Conservation (phyloP, 2,888 invertebrate genomes). For the Tenodera sinensis region DNA sequence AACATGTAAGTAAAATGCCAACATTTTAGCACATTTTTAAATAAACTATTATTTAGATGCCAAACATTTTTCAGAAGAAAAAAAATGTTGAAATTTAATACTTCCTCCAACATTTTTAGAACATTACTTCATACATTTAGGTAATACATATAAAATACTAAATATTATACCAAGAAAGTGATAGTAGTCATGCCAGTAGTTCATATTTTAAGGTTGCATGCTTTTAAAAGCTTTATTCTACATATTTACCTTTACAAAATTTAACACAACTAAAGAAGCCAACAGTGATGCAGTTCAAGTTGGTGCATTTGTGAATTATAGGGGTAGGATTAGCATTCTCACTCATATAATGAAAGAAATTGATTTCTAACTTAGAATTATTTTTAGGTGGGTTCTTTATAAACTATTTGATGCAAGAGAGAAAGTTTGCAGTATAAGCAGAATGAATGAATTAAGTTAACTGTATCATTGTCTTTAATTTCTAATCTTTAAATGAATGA, state of each 20-base stretch:
- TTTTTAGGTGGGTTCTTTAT: neutral
- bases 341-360: neutral
- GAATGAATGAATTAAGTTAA: neutral
- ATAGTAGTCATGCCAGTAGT: neutral
- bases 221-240: neutral
- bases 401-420: neutral
- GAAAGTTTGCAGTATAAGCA: neutral
- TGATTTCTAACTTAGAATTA: neutral
- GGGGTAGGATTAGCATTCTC: neutral
- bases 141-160: neutral
- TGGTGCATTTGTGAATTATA: neutral
- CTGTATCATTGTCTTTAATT: too few relatives aligned
- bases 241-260: neutral
- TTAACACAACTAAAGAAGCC: neutral
- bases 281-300: neutral
- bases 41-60: too few relatives aligned
- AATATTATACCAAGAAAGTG: neutral
- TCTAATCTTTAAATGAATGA: too few relatives aligned
- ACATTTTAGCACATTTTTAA: too few relatives aligned
- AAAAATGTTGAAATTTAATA: too few relatives aligned
- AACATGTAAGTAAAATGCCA: too few relatives aligned
- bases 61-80: too few relatives aligned
- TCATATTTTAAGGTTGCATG: neutral
- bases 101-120: too few relatives aligned
- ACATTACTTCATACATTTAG: too few relatives aligned